These are phyloP conservation scores for Polypterus senegalus DNA, from an alignment of 2,113 vertebrate genomes.

Conservation along the genomic window DNA sequence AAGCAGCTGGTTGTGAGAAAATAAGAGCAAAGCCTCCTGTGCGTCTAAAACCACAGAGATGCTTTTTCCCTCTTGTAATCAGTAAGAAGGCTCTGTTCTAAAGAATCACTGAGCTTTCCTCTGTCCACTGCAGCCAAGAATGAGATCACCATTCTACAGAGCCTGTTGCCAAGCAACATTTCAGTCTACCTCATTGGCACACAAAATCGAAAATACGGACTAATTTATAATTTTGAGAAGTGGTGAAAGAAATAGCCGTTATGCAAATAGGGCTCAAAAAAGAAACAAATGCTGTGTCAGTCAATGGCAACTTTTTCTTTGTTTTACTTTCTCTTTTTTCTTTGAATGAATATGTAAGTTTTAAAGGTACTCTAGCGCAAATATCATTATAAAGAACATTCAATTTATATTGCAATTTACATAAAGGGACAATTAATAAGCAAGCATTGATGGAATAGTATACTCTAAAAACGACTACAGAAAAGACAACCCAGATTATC, in stretches of 20 bases:
- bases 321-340: too few relatives aligned
- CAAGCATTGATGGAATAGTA: too few relatives aligned
- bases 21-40: constrained; percentile 30
- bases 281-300: constrained; percentile 19
- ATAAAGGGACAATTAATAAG: too few relatives aligned
- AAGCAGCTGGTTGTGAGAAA: constrained; percentile 33
- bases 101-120: constrained; percentile 27
- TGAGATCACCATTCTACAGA: constrained; percentile 61
- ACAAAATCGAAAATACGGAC: constrained; percentile 52
- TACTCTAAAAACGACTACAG: too few relatives aligned
- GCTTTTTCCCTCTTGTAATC: constrained; percentile 23
- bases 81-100: constrained; percentile 31
- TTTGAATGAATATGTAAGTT: too few relatives aligned
- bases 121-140: constrained; percentile 32
- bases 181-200: constrained; percentile 66
- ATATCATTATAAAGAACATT: too few relatives aligned
- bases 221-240: constrained; percentile 35
- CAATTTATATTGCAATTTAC: too few relatives aligned
- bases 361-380: too few relatives aligned
- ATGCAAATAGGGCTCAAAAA: constrained; percentile 16
- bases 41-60: constrained; percentile 39
- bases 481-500: too few relatives aligned
- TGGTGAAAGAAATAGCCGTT: constrained; percentile 27
- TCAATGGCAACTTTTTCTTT: not conserved
- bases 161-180: constrained; percentile 83